Base-by-base conservation (phyloP, 2,797 vertebrate genomes). In the Anableps anableps region DNA sequence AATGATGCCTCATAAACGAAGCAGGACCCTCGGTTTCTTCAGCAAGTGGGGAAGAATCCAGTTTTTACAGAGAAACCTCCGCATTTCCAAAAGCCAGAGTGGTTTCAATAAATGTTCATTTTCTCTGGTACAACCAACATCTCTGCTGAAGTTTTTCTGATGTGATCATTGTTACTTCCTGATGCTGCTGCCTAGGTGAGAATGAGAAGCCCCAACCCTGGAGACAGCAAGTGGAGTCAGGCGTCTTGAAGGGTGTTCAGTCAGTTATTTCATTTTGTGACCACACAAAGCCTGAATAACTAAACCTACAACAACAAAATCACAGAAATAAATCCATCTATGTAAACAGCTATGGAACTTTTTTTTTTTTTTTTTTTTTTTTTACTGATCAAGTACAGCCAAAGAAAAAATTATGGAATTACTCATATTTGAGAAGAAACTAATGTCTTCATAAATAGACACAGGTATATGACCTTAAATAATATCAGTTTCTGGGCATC, bases 31-130 rank as follows among this genome's bases (percentile, higher is more conserved):
- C 29, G 0, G 23, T 36, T 9, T 64, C 17, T 14, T 64, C 17
- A 9, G 36, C 10, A 26, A 29, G 26, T 0, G 68, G 17, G 41
- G 68, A 71, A 45, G 41, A 29, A 14, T 51, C 31, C 48, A 34
- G 47, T 36, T 73, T 73, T 64, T 34, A 45, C 26, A 76, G 74
- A 62, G 41, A 31, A 34, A 58, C 48, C 21, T 73, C 48, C 29
- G 36, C 48, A 50, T 31, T 17, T 43, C 23, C 38, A 2, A 70
- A 38, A n/a, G 38, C 38, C 66, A 70, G 66, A 43, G 23, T 13
- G 41, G 16, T 71, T 71, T 71, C 68, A 71, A 71, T 71, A 71
- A 71, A 71, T 45, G 26, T 45, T 45, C 29, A 29, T 71, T 70
- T 70, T 29, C 26, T 71, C 68, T 71, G 41, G 41, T 71, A 71